Evolutionary conservation across 2,888 invertebrate genomes (phyloP).

Genomic region (Harmothoe impar): DNA sequence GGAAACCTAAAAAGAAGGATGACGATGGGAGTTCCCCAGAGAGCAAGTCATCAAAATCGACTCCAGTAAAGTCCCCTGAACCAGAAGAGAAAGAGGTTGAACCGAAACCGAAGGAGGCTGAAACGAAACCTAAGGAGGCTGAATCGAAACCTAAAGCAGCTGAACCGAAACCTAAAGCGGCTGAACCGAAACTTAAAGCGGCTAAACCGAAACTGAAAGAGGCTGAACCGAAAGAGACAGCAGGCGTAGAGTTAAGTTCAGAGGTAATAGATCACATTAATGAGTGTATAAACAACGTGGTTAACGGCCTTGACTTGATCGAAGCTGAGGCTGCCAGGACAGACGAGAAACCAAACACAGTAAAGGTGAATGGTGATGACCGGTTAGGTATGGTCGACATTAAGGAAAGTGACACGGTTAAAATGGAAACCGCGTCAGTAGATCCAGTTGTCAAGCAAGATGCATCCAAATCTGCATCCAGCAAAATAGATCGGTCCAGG

Average conservation of each 20-base stretch:
- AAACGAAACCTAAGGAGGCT: background rate
- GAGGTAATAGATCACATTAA: constrained; percentile 32
- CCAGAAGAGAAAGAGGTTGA: constrained; percentile 8
- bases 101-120: background rate
- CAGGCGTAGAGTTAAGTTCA: background rate
- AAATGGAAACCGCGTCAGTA: background rate
- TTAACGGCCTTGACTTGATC: constrained; percentile 8
- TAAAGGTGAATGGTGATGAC: constrained; percentile 25
- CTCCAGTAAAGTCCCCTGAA: constrained; percentile 24
- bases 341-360: background rate
- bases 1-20: constrained; percentile 38
- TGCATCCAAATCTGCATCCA: background rate
- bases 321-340: background rate
- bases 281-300: constrained; percentile 4
- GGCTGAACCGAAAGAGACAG: background rate
- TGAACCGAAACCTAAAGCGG: background rate
- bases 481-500: background rate
- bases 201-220: background rate
- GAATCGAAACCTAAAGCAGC: background rate
- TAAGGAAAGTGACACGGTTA: background rate
- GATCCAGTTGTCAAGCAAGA: background rate
- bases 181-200: background rate
- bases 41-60: background rate
- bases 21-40: constrained; percentile 42
- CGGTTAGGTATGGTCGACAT: background rate